Conservation (phyloP, 2,113 vertebrate genomes). For the Anolis sagrei region DNA sequence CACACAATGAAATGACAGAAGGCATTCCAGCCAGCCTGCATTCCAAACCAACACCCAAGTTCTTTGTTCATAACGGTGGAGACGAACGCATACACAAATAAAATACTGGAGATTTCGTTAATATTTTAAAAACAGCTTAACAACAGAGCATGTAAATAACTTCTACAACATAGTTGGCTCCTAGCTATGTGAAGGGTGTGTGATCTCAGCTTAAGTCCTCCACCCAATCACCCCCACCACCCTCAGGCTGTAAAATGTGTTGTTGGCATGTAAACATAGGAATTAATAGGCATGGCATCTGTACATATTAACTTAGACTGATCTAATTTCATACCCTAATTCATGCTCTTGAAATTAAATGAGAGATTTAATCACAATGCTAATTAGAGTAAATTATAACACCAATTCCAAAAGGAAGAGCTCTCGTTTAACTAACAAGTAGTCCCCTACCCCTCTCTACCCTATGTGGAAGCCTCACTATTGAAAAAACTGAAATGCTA, state of each 20-base stretch:
- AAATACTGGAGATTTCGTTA: not conserved
- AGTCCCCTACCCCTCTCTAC: not conserved
- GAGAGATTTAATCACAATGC: slow-evolving; percentile 23
- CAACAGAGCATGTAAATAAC: not conserved
- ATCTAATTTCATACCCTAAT: slow-evolving; percentile 34
- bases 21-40: not conserved
- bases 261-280: slow-evolving; percentile 25
- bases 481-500: not conserved
- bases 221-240: slow-evolving; percentile 5
- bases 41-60: not conserved
- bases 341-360: slow-evolving; percentile 36
- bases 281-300: slow-evolving; percentile 26
- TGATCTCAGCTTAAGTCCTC: not conserved
- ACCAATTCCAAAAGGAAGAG: slow-evolving; percentile 20
- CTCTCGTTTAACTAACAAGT: not conserved
- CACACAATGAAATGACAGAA: not conserved
- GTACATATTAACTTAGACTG: slow-evolving; percentile 37
- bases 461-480: slow-evolving; percentile 15
- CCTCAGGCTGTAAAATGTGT: slow-evolving; percentile 10
- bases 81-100: not conserved
- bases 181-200: slow-evolving; percentile 5
- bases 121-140: slow-evolving; percentile 5
- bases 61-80: not conserved
- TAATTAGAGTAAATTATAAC: slow-evolving; percentile 12
- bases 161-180: slow-evolving; percentile 7